Evolutionary conservation across 2,888 invertebrate genomes (phyloP).

Genomic region (Ceraclea dissimilis): DNA sequence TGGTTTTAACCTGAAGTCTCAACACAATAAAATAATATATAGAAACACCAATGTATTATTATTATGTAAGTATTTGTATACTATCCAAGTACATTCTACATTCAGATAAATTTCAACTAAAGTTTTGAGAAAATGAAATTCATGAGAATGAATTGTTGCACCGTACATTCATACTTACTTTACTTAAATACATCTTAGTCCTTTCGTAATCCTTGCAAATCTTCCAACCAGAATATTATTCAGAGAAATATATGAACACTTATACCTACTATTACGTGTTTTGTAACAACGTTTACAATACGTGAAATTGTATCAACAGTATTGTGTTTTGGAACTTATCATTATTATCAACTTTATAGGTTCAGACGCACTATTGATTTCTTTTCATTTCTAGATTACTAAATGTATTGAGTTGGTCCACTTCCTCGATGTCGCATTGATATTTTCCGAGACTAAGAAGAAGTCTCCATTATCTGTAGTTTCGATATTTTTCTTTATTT

Average conservation of each 20-base stretch:
- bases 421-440: no score
- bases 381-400: no score
- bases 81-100: neutral
- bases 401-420: no score
- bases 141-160: conserved; percentile 1
- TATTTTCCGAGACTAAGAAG: no score
- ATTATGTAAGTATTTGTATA: no score
- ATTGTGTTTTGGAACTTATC: no score
- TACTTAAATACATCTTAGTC: neutral
- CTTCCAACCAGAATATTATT: neutral
- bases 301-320: neutral
- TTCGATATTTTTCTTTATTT: no score
- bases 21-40: no score
- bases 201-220: conserved; percentile 1
- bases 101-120: neutral
- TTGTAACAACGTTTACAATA: neutral
- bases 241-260: neutral
- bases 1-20: neutral
- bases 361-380: no score
- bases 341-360: no score
- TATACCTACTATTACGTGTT: neutral
- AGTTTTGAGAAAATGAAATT: neutral
- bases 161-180: neutral
- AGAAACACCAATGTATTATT: no score
- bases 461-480: no score